These are phyloP conservation scores for Coluber constrictor DNA, from an alignment of 2,797 vertebrate species.

Conservation along the genomic window DNA sequence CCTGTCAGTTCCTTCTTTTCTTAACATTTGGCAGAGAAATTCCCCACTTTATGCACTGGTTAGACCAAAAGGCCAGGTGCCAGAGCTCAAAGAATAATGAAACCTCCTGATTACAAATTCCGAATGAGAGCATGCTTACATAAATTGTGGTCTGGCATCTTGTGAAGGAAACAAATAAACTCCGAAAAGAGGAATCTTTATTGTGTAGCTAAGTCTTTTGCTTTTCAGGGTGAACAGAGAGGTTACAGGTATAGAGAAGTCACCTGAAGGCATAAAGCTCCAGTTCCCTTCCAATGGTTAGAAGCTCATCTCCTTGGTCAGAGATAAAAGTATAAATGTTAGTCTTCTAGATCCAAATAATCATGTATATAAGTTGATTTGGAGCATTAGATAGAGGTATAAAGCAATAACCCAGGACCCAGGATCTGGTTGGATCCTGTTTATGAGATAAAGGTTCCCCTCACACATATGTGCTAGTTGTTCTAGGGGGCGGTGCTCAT, in stretches of 20 bases:
- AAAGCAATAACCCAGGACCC: too few species aligned
- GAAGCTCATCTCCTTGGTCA: neutral
- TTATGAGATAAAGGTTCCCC: too few species aligned
- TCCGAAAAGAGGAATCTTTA: neutral
- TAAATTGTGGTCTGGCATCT: neutral
- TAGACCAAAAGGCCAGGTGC: constrained; percentile 1
- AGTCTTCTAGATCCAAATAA: neutral
- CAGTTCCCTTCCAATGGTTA: neutral
- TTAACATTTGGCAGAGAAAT: constrained; percentile 6
- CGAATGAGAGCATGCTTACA: neutral
- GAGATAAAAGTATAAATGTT: neutral
- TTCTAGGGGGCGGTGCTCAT: too few species aligned
- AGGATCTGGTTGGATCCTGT: too few species aligned
- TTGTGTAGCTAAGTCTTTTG: neutral
- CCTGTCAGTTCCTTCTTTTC: neutral
- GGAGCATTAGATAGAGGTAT: neutral
- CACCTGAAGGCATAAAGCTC: neutral
- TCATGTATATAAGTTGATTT: neutral
- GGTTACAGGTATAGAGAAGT: neutral
- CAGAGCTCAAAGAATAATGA: neutral
- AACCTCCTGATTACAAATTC: neutral
- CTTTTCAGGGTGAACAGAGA: neutral
- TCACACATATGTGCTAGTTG: too few species aligned
- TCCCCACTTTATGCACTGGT: neutral
- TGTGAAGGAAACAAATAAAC: neutral